Percentiles rank a stretch among this genome's conserved stretches.
These are phyloP conservation scores for Phataginus tricuspis DNA, from an alignment of 2,797 vertebrate genomes.

Conservation along the genomic window DNA sequence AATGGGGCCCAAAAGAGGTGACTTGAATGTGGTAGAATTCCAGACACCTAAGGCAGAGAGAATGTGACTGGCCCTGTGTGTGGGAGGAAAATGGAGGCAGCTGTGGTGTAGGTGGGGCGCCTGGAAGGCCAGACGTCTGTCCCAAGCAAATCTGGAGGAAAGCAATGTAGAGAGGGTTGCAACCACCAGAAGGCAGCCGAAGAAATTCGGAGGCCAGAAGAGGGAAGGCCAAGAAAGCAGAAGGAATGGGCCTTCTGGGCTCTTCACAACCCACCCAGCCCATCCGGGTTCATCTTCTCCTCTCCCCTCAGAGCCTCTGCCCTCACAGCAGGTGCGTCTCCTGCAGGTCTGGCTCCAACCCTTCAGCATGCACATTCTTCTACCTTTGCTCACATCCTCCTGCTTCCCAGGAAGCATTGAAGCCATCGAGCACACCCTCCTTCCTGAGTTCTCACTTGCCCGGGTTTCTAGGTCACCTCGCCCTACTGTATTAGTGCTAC, in stretches of 20 bases:
- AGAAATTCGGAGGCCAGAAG: background rate
- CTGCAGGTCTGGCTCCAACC: background rate
- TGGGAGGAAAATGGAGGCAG: background rate
- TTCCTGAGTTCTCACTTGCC: background rate
- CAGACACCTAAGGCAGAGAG: background rate
- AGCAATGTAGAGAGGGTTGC: background rate
- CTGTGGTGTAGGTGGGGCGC: fast-evolving
- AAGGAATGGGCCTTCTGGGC: background rate
- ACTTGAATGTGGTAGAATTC: background rate
- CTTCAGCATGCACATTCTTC: background rate
- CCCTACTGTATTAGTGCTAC: background rate
- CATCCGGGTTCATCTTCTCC: background rate
- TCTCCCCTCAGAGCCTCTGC: background rate
- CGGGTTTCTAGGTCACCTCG: background rate
- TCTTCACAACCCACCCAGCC: background rate
- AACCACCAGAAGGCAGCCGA: background rate
- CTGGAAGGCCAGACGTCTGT: background rate
- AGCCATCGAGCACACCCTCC: background rate
- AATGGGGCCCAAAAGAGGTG: background rate
- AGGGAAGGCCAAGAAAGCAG: background rate
- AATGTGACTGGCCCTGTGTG: background rate
- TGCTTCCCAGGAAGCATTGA: background rate
- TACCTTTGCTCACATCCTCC: conserved; percentile 20
- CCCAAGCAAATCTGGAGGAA: background rate
- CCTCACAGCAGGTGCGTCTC: background rate